Conservation (phyloP, 2,888 invertebrate species). For the Onthophagus sagittarius region DNA sequence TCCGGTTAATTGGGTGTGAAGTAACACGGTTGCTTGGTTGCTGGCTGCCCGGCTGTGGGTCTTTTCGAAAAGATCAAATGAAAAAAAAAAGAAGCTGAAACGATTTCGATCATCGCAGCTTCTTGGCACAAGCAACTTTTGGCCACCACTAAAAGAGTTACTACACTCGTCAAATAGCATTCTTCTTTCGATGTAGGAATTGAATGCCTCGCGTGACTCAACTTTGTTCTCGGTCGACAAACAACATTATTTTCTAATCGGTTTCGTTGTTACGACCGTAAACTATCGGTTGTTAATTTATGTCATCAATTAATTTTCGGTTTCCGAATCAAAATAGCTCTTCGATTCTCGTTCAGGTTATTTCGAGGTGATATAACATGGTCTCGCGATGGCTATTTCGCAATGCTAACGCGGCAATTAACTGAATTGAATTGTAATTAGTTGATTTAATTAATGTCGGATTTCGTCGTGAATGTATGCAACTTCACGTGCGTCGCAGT, state of each 20-base stretch:
- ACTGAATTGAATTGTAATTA: neutral
- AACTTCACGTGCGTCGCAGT: neutral
- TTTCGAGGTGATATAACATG: neutral
- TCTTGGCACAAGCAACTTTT: neutral
- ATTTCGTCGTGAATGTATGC: neutral
- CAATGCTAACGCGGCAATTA: neutral
- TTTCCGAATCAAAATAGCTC: neutral
- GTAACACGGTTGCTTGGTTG: neutral
- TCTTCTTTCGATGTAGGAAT: neutral
- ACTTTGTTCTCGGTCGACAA: neutral
- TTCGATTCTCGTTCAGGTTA: neutral
- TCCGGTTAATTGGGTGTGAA: slow-evolving; percentile 8
- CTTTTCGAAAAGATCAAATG: neutral
- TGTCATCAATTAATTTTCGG: neutral
- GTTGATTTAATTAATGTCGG: neutral
- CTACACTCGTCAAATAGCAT: neutral
- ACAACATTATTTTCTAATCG: neutral
- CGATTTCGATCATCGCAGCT: neutral
- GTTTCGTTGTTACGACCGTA: neutral
- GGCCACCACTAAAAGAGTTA: neutral
- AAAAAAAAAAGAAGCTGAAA: neutral
- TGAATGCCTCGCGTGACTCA: neutral
- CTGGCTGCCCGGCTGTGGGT: too few species aligned
- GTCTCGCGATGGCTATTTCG: neutral
- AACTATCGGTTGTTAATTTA: neutral